Evolutionary conservation across 2,113 vertebrate genomes (phyloP).

Genomic region (Chroicocephalus ridibundus): DNA sequence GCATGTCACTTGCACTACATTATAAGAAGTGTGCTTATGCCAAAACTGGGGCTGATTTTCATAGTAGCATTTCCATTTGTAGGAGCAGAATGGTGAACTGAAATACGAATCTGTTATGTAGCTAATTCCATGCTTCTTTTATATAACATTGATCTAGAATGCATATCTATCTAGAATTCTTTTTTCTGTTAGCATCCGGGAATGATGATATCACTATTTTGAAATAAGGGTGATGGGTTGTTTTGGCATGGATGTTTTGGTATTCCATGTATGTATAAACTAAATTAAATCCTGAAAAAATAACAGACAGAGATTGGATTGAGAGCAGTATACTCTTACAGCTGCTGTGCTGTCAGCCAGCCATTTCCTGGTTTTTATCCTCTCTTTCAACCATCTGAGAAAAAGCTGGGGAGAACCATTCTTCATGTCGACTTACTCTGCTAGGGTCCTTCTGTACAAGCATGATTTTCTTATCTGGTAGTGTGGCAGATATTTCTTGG

Average conservation of each 20-base stretch:
- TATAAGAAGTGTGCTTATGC: neutral
- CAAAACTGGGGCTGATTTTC: neutral
- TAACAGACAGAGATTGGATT: fast-evolving
- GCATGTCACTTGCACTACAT: neutral
- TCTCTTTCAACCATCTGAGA: neutral
- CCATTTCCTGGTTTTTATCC: neutral
- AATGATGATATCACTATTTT: neutral
- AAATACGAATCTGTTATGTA: neutral
- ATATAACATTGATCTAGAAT: neutral
- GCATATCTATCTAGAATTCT: neutral
- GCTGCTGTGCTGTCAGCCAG: neutral
- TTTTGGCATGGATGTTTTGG: neutral
- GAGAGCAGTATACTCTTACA: neutral
- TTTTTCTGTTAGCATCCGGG: neutral
- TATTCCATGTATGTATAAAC: neutral
- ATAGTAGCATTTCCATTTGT: neutral
- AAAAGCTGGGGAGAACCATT: neutral
- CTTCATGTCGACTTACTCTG: fast-evolving
- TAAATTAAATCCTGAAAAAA: neutral
- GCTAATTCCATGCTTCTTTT: neutral
- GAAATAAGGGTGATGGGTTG: neutral
- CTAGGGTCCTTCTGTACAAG: neutral
- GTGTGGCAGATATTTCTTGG: neutral
- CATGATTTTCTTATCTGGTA: neutral
- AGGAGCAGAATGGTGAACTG: neutral